Conservation (phyloP, 2,113 vertebrate species). For the Microtus montanus region DNA sequence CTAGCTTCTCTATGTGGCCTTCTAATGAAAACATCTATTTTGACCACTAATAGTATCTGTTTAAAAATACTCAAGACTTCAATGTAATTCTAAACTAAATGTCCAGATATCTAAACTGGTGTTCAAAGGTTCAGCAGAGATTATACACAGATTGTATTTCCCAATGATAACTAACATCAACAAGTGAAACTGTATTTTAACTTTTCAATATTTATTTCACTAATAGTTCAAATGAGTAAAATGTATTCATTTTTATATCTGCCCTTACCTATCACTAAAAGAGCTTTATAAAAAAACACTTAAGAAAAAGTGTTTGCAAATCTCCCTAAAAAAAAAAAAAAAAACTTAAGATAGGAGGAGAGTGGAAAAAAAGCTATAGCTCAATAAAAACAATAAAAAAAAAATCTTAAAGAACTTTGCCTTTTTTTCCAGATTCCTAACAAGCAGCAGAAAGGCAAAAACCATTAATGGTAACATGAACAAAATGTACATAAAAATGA, state of each 20-base stretch:
- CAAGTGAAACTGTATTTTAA: conserved; percentile 19
- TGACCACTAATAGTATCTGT: neutral
- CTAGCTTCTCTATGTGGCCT: neutral
- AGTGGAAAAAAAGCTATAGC: too few species aligned
- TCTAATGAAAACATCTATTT: neutral
- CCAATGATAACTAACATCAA: neutral
- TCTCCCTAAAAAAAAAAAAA: neutral
- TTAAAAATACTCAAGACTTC: neutral
- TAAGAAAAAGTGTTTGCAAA: neutral
- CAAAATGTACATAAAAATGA: conserved; percentile 56
- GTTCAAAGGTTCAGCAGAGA: neutral
- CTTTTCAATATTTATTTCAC: neutral
- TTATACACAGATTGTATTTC: neutral
- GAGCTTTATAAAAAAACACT: neutral
- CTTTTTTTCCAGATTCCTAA: conserved; percentile 14
- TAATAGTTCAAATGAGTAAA: conserved; percentile 26
- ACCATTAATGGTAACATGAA: conserved; percentile 11
- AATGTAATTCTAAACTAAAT: conserved; percentile 42
- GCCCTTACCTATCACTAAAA: neutral
- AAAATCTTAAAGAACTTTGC: neutral
- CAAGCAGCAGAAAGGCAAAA: neutral
- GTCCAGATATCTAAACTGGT: neutral
- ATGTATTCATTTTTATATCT: conserved; percentile 40
- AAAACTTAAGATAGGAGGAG: too few species aligned
- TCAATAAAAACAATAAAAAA: too few species aligned